A percentile compares a stretch with the other conserved stretches of the same genome.
Conservation (phyloP, 2,797 vertebrate species). For the Sebastes goodei region DNA sequence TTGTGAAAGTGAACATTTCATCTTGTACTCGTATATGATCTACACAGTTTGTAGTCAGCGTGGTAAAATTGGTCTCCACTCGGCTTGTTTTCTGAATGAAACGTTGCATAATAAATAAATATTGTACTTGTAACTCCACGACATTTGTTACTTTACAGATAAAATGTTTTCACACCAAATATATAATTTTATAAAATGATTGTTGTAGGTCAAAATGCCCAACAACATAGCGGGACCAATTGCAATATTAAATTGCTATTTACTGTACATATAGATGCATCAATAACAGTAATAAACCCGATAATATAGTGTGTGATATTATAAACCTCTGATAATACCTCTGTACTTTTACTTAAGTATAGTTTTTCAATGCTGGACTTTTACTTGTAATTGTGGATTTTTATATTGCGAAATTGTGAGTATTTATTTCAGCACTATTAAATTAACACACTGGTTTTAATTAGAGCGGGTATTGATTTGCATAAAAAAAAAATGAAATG, state of each 20-base stretch:
- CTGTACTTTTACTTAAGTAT: not conserved
- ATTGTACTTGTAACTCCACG: not conserved
- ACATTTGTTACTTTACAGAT: not conserved
- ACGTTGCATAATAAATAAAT: not conserved
- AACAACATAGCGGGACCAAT: not conserved
- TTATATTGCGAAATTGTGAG: not conserved
- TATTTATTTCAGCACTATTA: not conserved
- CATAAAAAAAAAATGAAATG: not conserved
- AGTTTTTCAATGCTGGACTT: not conserved
- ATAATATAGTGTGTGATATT: not conserved
- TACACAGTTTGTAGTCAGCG: not conserved
- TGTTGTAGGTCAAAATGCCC: not conserved
- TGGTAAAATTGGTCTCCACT: not conserved
- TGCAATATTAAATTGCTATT: not conserved
- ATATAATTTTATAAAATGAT: not conserved
- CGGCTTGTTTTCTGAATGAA: not conserved
- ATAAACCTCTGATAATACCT: not conserved
- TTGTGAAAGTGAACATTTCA: constrained; percentile 22
- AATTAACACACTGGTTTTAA: not conserved
- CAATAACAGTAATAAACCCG: not conserved
- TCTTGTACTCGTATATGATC: not conserved
- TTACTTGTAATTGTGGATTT: not conserved
- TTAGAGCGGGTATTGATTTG: not conserved
- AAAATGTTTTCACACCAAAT: not conserved
- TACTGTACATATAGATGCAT: not conserved